These are phyloP conservation scores for Bombus confusus DNA, from an alignment of 1,140 invertebrate species.

Conservation along the genomic window DNA sequence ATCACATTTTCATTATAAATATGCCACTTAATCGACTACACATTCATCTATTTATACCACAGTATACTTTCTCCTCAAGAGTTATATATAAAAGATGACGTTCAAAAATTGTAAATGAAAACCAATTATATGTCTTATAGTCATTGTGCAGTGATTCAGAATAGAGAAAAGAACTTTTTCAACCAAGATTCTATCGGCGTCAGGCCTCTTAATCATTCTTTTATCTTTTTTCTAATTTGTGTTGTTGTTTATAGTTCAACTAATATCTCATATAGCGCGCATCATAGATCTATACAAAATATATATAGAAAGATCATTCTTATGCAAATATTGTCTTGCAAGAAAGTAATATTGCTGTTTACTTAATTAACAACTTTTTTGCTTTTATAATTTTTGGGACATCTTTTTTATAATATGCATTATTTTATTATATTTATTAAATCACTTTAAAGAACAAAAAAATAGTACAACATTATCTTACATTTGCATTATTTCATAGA, in stretches of 20 bases:
- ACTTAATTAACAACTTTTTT: not conserved
- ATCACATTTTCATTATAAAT: slow-evolving; percentile 61
- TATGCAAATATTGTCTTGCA: not conserved
- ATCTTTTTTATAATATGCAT: not conserved
- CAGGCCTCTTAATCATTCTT: slow-evolving; percentile 42
- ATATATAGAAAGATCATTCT: not conserved
- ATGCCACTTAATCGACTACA: slow-evolving; percentile 52
- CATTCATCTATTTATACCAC: slow-evolving; percentile 78
- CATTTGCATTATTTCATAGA: not conserved
- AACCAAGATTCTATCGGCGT: slow-evolving; percentile 46
- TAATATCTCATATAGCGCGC: not conserved
- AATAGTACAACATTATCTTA: not conserved
- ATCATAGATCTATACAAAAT: slow-evolving; percentile 26
- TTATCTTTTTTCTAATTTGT: slow-evolving; percentile 12
- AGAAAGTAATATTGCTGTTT: too few species aligned
- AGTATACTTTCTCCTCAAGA: slow-evolving; percentile 52
- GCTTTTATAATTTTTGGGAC: not conserved
- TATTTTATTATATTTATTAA: not conserved
- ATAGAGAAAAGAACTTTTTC: slow-evolving; percentile 49
- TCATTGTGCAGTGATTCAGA: slow-evolving; percentile 46
- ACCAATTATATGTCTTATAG: slow-evolving; percentile 45
- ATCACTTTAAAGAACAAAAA: not conserved
- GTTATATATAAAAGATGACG: slow-evolving; percentile 51
- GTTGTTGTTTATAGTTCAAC: slow-evolving; percentile 9
- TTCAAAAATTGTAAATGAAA: slow-evolving; percentile 47